A percentile compares a stretch with the other conserved stretches of the same genome.
Evolutionary conservation across 1,140 invertebrate species (phyloP).

Genomic region (Hyles euphorbiae): DNA sequence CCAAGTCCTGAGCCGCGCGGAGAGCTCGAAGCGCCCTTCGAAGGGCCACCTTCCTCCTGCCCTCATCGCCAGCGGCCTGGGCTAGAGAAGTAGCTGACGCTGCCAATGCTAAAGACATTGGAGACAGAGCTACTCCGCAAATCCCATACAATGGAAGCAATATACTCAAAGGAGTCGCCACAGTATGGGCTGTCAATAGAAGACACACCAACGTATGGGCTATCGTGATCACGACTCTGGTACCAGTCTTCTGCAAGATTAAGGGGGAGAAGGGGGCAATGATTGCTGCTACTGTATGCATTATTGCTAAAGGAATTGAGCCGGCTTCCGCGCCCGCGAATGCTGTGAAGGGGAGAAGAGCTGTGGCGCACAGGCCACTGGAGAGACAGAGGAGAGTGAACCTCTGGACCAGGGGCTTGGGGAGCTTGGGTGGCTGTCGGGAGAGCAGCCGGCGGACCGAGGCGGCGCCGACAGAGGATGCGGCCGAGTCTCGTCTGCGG

Average conservation of each 20-base stretch:
- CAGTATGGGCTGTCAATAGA: conserved; percentile 47
- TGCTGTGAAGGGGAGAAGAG: conserved; percentile 56
- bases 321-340: conserved; percentile 61
- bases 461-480: conserved; percentile 81
- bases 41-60: conserved; percentile 58
- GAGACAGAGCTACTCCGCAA: conserved; percentile 77
- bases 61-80: conserved; percentile 60
- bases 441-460: conserved; percentile 80
- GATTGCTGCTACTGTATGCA: conserved; percentile 77
- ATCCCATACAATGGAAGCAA: conserved; percentile 78
- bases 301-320: conserved; percentile 72
- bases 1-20: conserved; percentile 77
- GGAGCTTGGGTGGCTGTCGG: conserved; percentile 49
- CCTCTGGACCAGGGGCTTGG: conserved; percentile 73
- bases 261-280: conserved; percentile 80
- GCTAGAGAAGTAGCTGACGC: conserved; percentile 70
- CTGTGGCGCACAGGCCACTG: conserved; percentile 70
- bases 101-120: conserved; percentile 74
- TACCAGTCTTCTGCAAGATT: conserved; percentile 57
- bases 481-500: conserved; percentile 79
- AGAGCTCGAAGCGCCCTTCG: conserved; percentile 57
- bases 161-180: conserved; percentile 47
- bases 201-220: conserved; percentile 45
- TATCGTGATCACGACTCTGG: conserved; percentile 41
- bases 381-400: conserved; percentile 65